These are phyloP conservation scores for Euwallacea fornicatus DNA, from an alignment of 1,140 invertebrate genomes.

Conservation along the genomic window DNA sequence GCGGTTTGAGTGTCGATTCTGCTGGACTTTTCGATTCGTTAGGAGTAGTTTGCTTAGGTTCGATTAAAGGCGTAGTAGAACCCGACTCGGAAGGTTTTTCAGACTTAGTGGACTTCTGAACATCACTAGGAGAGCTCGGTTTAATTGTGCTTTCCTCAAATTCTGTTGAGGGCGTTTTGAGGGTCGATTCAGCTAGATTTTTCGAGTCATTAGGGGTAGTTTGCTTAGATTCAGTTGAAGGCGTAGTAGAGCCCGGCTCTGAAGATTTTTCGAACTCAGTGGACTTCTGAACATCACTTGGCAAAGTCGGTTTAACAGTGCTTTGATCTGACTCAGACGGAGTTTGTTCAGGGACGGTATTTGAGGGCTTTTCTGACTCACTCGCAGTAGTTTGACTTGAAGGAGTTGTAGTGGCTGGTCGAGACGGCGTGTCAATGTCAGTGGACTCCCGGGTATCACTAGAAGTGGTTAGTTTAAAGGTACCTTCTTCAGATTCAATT, in stretches of 20 bases:
- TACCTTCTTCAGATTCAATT: background rate
- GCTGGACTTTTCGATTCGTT: conserved; percentile 4
- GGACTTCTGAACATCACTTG: background rate
- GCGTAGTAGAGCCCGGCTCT: background rate
- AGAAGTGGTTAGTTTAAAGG: conserved; percentile 4
- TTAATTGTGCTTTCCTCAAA: background rate
- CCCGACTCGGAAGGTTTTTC: conserved; percentile 1
- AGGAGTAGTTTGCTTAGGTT: background rate
- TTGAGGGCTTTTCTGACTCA: conserved; percentile 1
- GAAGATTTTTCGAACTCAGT: background rate
- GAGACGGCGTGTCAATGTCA: background rate
- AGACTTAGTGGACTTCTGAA: background rate
- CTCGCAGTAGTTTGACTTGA: background rate
- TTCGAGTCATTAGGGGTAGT: conserved; percentile 9
- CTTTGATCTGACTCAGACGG: conserved; percentile 1
- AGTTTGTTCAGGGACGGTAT: conserved; percentile 13
- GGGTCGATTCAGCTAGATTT: conserved; percentile 19
- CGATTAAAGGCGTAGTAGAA: background rate
- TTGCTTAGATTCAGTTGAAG: background rate
- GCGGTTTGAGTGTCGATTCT: conserved; percentile 19
- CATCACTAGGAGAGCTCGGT: background rate
- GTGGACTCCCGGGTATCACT: conserved; percentile 2
- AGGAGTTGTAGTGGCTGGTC: background rate
- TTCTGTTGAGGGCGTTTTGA: conserved; percentile 4
- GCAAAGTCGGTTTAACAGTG: background rate